These are phyloP conservation scores for Heliconius erato DNA, from an alignment of 2,888 invertebrate species.

Conservation along the genomic window DNA sequence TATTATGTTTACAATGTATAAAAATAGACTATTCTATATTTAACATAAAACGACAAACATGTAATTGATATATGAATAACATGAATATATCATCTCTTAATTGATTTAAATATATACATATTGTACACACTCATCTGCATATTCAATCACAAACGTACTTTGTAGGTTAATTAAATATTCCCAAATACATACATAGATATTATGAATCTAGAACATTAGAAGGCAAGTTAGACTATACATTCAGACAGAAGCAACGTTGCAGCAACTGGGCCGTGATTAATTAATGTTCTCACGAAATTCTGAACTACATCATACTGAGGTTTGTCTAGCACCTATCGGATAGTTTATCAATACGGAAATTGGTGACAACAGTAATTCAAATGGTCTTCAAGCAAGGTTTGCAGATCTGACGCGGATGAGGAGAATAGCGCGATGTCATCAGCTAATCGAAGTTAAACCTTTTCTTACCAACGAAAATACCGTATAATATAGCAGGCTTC, in stretches of 20 bases:
- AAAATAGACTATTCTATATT: not conserved
- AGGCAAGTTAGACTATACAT: conserved; percentile 26
- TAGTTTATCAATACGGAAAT: not conserved
- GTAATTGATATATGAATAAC: not conserved
- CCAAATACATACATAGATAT: not conserved
- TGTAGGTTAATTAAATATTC: conserved; percentile 10
- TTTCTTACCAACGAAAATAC: too few relatives aligned
- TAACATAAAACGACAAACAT: not conserved
- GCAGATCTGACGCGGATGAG: not conserved
- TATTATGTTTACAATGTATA: conserved; percentile 1
- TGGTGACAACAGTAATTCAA: not conserved
- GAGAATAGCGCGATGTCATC: too few relatives aligned
- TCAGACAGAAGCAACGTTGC: conserved; percentile 39
- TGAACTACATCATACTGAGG: conserved; percentile 27
- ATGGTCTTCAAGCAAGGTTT: too few relatives aligned
- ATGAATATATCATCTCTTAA: not conserved
- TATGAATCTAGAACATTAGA: conserved; percentile 20
- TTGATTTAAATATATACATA: not conserved
- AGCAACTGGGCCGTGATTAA: conserved; percentile 36
- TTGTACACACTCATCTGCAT: not conserved
- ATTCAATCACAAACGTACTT: not conserved
- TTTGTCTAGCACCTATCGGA: conserved; percentile 12
- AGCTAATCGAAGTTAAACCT: too few relatives aligned
- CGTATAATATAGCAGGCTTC: too few relatives aligned
- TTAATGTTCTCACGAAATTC: conserved; percentile 43